Base-by-base conservation (phyloP, 2,113 vertebrate species). In the Ceyx cyanopectus region DNA sequence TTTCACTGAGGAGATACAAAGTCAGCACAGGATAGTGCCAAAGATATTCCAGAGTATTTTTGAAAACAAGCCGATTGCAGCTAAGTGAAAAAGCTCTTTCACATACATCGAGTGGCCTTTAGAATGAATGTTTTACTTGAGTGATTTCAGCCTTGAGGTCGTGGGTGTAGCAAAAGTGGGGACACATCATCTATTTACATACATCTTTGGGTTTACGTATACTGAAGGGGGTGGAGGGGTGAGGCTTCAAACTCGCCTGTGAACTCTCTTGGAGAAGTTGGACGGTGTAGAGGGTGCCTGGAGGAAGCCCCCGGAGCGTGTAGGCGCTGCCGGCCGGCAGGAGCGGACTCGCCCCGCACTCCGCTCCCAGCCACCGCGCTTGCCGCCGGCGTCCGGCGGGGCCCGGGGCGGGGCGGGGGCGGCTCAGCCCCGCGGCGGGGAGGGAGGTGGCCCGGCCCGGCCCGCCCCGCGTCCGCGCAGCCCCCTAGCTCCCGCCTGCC, bases 241-340 rank as follows among this genome's bases (percentile, higher is more conserved):
- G 27, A 1, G 54, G 60, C 40, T 41, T 12, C 56, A 45, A 17
- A 77, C 12, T 18, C 30, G 22, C 50, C 79, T 3, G 45, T 3
- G 14, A 73, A 6, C 27, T 3, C 51, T 0, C 34, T 4, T 3
- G 17, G 24, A 13, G 32, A 61, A 90, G 53, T 70, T 13, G 2
- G 30, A 24, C 1, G 16, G 3, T 41, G 41, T 0, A 40, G 0
- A 6, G 1, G 2, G 3, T 9, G 8, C 22, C n/a, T 4, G n/a
- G 5, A 19, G 17, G 4, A 16, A 45, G 20, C 11, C 3, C 17
- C 10, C 10, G 40, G 5, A 12, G 40, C 13, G 22, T 4, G 51
- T 4, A 5, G 43, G 50, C 19, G 50, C 32, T 6, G 37, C 16
- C 13, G 26, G 14, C 19, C 6, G 10, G 37, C 40, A 30, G 15